Percentiles rank a stretch among this genome's conserved stretches.
phyloP scores from a whole-genome alignment of 2,888 invertebrate species.

The Chrysolina haemoptera region DNA sequence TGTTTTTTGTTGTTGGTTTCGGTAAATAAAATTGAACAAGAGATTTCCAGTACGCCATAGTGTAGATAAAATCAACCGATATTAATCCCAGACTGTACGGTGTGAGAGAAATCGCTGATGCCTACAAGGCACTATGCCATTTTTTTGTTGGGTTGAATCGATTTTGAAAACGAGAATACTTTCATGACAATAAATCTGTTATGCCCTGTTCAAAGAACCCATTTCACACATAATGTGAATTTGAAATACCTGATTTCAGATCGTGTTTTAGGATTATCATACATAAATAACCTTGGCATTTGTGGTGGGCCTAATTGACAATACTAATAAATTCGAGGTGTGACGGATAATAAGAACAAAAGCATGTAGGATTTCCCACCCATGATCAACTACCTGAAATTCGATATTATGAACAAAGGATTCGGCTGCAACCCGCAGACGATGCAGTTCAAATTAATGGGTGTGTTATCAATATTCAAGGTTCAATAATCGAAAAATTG shows the following conservation, averaged over 20 bases:
- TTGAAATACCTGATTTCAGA: constrained; percentile 7
- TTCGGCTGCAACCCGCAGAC: background rate
- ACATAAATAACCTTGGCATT: constrained; percentile 41
- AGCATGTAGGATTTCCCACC: constrained; percentile 28
- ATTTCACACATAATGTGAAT: too few relatives aligned
- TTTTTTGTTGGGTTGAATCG: too few relatives aligned
- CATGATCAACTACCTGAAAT: constrained; percentile 23
- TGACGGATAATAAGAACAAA: constrained; percentile 31
- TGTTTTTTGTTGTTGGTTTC: too few relatives aligned
- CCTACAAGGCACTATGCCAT: too few relatives aligned
- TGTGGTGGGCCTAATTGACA: constrained; percentile 35
- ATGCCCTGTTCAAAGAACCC: too few relatives aligned
- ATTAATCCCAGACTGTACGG: too few relatives aligned
- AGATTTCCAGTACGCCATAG: too few relatives aligned
- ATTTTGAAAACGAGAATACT: too few relatives aligned
- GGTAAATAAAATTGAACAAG: too few relatives aligned
- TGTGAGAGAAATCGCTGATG: too few relatives aligned
- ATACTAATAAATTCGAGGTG: constrained; percentile 31
- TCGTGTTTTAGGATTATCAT: constrained; percentile 15
- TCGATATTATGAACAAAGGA: constrained; percentile 7
- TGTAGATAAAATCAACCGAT: too few relatives aligned
- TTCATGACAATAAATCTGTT: too few relatives aligned
- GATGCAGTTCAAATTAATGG: constrained; percentile 2
- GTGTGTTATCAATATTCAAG: background rate
- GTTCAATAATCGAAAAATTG: constrained; percentile 4